Evolutionary conservation across 2,888 invertebrate genomes (phyloP).

Genomic region (Malachius bipustulatus): DNA sequence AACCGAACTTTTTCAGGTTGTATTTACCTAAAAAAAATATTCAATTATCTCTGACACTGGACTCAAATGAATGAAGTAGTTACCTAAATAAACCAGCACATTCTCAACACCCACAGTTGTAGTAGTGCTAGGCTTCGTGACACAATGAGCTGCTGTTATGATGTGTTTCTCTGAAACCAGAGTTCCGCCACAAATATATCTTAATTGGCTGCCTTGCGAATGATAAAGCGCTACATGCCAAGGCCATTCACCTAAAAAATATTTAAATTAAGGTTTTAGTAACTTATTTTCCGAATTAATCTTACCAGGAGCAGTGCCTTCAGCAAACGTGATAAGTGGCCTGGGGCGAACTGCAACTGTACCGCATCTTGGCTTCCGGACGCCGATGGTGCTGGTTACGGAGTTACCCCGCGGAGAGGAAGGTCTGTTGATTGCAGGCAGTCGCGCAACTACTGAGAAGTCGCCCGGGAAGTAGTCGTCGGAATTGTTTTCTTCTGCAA

Average conservation of each 20-base stretch:
- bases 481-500: no score
- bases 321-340: constrained; percentile 48
- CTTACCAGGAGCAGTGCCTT: constrained; percentile 46
- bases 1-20: constrained; percentile 34
- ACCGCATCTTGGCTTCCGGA: constrained; percentile 29
- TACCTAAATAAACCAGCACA: constrained; percentile 33
- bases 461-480: constrained; percentile 26
- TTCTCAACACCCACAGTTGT: constrained; percentile 27
- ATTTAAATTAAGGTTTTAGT: no score
- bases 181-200: constrained; percentile 54
- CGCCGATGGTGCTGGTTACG: constrained; percentile 9
- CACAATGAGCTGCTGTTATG: constrained; percentile 54
- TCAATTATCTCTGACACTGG: neutral
- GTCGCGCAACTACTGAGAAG: constrained; percentile 20
- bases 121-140: constrained; percentile 35
- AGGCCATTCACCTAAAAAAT: constrained; percentile 51
- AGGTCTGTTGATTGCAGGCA: constrained; percentile 14
- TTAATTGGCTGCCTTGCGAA: constrained; percentile 31
- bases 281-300: no score
- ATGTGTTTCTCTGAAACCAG: constrained; percentile 44
- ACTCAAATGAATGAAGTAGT: constrained; percentile 9
- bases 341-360: constrained; percentile 39
- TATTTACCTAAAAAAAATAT: constrained; percentile 30
- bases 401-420: no score
- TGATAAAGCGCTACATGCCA: constrained; percentile 55